Conservation (phyloP, 1,140 invertebrate species). For the Drosophila azteca region DNA sequence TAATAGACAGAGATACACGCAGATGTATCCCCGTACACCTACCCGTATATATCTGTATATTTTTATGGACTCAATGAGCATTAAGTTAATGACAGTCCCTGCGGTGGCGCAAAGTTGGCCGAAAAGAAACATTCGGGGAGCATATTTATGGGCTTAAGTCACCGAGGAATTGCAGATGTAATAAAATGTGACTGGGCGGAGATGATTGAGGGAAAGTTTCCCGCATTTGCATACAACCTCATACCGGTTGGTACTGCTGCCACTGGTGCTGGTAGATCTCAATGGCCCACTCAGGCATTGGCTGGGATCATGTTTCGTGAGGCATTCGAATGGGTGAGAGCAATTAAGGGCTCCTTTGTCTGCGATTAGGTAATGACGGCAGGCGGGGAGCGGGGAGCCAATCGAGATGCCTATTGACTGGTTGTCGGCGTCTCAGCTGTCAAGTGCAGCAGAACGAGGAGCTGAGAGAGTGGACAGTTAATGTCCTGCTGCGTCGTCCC, state of each 20-base stretch:
- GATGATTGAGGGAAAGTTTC: slow-evolving; percentile 5
- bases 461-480: background rate
- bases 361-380: slow-evolving; percentile 27
- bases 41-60: slow-evolving; percentile 6
- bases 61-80: slow-evolving; percentile 32
- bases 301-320: slow-evolving; percentile 2
- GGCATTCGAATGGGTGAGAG: slow-evolving; percentile 35
- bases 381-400: slow-evolving; percentile 3
- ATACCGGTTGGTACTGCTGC: too few species aligned
- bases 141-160: slow-evolving; percentile 35
- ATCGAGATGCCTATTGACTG: slow-evolving; percentile 40
- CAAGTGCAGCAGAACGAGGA: slow-evolving; percentile 40
- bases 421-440: slow-evolving; percentile 61
- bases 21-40: too few species aligned
- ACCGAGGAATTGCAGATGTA: slow-evolving; percentile 30
- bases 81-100: slow-evolving; percentile 46
- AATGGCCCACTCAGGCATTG: background rate
- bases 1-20: slow-evolving; percentile 13
- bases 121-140: slow-evolving; percentile 29
- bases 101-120: slow-evolving; percentile 18
- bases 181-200: slow-evolving; percentile 10
- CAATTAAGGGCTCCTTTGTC: slow-evolving; percentile 61
- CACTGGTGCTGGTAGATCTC: background rate
- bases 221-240: slow-evolving; percentile 3
- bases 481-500: slow-evolving; percentile 24